Percentiles rank a stretch among this genome's conserved stretches.
Evolutionary conservation across 1,140 invertebrate species (phyloP).

Genomic region (Lepidurus couesii): DNA sequence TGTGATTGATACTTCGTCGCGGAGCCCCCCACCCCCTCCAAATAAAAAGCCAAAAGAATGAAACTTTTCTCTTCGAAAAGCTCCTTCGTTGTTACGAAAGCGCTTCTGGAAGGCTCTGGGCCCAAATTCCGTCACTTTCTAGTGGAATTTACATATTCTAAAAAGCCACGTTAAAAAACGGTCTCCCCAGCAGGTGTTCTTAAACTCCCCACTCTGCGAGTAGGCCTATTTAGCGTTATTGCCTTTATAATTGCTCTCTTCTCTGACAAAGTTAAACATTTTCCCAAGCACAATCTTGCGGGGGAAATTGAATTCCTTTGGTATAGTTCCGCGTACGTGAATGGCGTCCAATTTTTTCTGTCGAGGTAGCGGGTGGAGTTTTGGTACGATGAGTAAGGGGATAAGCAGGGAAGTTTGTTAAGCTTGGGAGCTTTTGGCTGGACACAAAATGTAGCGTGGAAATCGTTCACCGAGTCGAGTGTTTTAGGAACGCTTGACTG

Average conservation of each 20-base stretch:
- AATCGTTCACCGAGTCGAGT: background rate
- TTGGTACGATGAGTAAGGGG: too few species aligned
- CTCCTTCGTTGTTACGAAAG: too few species aligned
- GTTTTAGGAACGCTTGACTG: background rate
- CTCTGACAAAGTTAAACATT: background rate
- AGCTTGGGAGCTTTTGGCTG: background rate
- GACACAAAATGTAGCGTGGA: conserved; percentile 2
- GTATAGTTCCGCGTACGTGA: background rate
- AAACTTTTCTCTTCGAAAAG: too few species aligned
- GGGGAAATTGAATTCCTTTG: background rate
- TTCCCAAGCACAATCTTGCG: background rate
- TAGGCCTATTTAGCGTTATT: background rate
- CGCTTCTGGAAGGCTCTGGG: background rate
- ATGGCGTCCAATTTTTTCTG: background rate
- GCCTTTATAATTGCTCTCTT: background rate
- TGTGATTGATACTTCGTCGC: background rate
- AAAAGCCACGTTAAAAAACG: background rate
- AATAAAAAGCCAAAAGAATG: background rate
- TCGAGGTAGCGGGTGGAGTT: background rate
- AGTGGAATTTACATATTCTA: background rate
- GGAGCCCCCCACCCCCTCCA: background rate
- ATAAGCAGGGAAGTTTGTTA: background rate
- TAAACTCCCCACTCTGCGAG: background rate
- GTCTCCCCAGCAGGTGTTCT: background rate
- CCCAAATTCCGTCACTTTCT: background rate